Evolutionary conservation across 2,888 invertebrate genomes (phyloP).

Genomic region (Campoplex nolae): DNA sequence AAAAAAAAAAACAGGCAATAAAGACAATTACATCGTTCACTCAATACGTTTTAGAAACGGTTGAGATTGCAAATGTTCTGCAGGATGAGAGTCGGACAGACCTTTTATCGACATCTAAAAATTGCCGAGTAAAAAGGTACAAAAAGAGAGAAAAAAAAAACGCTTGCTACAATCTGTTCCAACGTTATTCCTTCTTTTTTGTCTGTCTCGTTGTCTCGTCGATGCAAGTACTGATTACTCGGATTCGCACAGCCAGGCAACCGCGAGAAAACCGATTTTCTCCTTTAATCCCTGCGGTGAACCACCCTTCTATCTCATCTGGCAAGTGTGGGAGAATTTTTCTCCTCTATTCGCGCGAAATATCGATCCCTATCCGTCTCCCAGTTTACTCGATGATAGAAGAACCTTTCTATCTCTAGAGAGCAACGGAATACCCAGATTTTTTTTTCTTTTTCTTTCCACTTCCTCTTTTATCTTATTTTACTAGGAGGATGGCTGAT

Average conservation of each 20-base stretch:
- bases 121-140: constrained; percentile 8
- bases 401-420: not conserved
- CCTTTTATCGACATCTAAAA: constrained; percentile 18
- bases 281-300: constrained; percentile 60
- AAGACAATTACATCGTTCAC: not conserved
- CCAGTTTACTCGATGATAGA: constrained; percentile 41
- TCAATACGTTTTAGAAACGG: not conserved
- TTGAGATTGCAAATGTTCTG: constrained; percentile 6
- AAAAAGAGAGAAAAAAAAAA: not conserved
- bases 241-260: constrained; percentile 55
- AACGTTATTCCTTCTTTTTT: constrained; percentile 32
- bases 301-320: constrained; percentile 44
- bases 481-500: not conserved
- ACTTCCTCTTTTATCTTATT: constrained; percentile 7
- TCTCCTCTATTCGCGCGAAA: constrained; percentile 37
- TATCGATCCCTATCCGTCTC: constrained; percentile 49
- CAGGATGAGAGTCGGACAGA: not conserved
- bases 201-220: constrained; percentile 23
- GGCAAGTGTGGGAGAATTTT: constrained; percentile 37
- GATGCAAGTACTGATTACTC: constrained; percentile 60
- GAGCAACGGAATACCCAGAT: constrained; percentile 15
- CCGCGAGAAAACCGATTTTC: constrained; percentile 64
- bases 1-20: not conserved
- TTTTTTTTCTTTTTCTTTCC: not conserved
- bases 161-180: constrained; percentile 8